phyloP scores from a whole-genome alignment of 2,888 invertebrate genomes.

The Syrphus vitripennis region DNA sequence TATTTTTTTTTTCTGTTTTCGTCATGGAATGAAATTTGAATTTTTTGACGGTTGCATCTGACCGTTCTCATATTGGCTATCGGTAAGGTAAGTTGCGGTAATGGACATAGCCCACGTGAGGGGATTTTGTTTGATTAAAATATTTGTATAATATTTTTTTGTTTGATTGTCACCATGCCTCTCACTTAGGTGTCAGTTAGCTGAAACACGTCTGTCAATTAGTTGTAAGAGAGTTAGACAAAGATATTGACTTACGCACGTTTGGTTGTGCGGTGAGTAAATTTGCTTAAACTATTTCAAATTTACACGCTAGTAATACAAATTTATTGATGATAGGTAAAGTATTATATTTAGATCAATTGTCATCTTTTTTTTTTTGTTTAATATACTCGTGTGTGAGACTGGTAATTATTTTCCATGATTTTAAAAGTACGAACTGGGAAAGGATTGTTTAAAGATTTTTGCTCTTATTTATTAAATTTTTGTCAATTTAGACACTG shows the following conservation, averaged over 20 bases:
- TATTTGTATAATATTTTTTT: background rate
- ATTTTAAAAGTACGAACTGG: too few relatives aligned
- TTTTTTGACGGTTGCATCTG: slow-evolving; percentile 39
- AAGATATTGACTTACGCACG: slow-evolving; percentile 32
- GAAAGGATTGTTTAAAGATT: too few relatives aligned
- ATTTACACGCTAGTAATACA: slow-evolving; percentile 46
- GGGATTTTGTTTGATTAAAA: slow-evolving; percentile 1
- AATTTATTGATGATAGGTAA: slow-evolving; percentile 46
- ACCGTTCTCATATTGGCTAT: slow-evolving; percentile 26
- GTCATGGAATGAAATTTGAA: slow-evolving; percentile 51
- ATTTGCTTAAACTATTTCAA: slow-evolving; percentile 34
- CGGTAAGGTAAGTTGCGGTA: background rate
- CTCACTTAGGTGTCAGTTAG: slow-evolving; percentile 60
- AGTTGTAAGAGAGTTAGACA: background rate
- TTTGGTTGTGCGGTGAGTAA: slow-evolving; percentile 4
- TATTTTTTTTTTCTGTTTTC: slow-evolving; percentile 6
- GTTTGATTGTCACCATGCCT: slow-evolving; percentile 25
- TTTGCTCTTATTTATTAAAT: too few relatives aligned
- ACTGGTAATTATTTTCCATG: too few relatives aligned
- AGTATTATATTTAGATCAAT: slow-evolving; percentile 45
- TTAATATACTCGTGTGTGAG: too few relatives aligned
- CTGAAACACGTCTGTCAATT: slow-evolving; percentile 25
- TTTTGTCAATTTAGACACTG: too few relatives aligned
- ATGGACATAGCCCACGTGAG: background rate
- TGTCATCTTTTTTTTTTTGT: background rate